phyloP scores from a whole-genome alignment of 37 sponge, comb jelly and placozoan genomes.

The Chondrilla cf. caribensis region DNA sequence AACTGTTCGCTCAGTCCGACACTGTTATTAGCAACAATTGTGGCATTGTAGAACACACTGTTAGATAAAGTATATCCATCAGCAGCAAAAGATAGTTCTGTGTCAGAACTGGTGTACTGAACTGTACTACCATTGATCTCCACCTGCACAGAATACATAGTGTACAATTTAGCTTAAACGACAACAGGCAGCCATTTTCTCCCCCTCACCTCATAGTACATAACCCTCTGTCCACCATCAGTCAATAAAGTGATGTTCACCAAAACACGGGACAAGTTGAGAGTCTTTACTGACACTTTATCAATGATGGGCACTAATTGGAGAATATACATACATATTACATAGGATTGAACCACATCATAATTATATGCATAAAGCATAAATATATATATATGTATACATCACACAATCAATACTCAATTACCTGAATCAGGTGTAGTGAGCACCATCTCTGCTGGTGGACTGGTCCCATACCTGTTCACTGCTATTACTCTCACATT shows the following conservation, averaged over 20 bases:
- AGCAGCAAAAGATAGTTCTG: background rate
- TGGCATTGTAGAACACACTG: background rate
- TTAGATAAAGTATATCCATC: too few species aligned
- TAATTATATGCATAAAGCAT: too few species aligned
- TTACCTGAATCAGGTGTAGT: background rate
- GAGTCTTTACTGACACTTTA: background rate
- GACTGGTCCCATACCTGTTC: background rate
- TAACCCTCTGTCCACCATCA: background rate
- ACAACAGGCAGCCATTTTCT: too few species aligned
- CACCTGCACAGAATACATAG: too few species aligned
- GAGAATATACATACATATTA: background rate
- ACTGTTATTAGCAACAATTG: constrained; percentile 3
- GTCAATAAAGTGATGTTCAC: background rate
- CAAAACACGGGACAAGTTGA: background rate
- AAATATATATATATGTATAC: too few species aligned
- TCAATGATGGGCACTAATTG: background rate
- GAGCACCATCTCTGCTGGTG: background rate
- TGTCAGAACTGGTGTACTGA: too few species aligned
- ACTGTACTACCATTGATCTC: too few species aligned
- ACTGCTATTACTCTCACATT: background rate
- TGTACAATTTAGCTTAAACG: too few species aligned
- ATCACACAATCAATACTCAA: background rate
- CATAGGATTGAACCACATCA: too few species aligned
- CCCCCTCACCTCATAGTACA: too few species aligned
- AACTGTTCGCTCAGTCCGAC: background rate